Conservation (phyloP, 1,140 invertebrate genomes). For the Parapsyche elsis region DNA sequence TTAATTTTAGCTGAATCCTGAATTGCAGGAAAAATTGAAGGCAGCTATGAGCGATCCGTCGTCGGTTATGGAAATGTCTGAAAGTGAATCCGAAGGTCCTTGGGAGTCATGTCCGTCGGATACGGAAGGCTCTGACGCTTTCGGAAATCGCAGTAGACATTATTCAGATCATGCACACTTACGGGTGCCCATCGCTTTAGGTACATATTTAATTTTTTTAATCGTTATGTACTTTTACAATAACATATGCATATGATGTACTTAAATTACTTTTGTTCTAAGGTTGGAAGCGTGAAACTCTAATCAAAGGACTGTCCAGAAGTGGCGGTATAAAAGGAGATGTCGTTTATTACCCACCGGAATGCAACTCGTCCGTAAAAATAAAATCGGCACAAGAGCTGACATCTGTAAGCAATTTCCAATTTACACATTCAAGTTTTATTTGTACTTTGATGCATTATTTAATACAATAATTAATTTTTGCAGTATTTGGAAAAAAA, state of each 20-base stretch:
- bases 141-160: conserved; percentile 67
- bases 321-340: conserved; percentile 84
- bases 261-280: conserved; percentile 34
- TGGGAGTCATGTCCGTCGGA: conserved; percentile 65
- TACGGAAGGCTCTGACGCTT: conserved; percentile 62
- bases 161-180: conserved; percentile 62
- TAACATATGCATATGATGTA: not conserved
- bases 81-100: conserved; percentile 56
- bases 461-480: conserved; percentile 36
- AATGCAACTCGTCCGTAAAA: conserved; percentile 71
- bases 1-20: conserved; percentile 53
- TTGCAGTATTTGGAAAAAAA: conserved; percentile 83
- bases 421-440: too few species aligned
- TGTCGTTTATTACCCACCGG: conserved; percentile 89
- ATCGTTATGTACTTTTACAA: conserved; percentile 16
- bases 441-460: not conserved
- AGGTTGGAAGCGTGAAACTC: conserved; percentile 91
- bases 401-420: conserved; percentile 62
- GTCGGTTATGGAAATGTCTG: conserved; percentile 64
- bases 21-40: conserved; percentile 71
- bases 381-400: conserved; percentile 68
- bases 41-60: conserved; percentile 69
- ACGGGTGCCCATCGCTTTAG: conserved; percentile 61
- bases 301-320: conserved; percentile 85
- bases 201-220: conserved; percentile 54